Conservation (phyloP, 2,888 invertebrate species). For the Apamea anceps region DNA sequence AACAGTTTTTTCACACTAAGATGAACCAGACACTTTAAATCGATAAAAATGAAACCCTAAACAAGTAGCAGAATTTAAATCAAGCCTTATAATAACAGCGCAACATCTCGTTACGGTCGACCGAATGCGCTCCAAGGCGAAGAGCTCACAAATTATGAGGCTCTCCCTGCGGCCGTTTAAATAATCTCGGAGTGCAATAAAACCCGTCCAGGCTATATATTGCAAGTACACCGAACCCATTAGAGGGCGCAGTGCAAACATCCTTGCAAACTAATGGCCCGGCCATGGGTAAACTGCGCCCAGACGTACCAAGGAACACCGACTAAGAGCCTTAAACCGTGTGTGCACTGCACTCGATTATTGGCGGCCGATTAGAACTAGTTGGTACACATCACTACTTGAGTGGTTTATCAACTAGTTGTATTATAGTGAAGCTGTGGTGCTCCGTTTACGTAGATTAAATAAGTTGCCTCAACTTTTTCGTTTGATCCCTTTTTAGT, state of each 20-base stretch:
- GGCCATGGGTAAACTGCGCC: slow-evolving; percentile 66
- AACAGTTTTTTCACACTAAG: background rate
- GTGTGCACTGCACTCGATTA: slow-evolving; percentile 53
- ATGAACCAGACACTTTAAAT: slow-evolving; percentile 10
- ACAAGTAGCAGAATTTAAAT: slow-evolving; percentile 59
- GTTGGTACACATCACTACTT: slow-evolving; percentile 42
- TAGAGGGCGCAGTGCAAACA: slow-evolving; percentile 77
- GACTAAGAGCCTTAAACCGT: slow-evolving; percentile 40
- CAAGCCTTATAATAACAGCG: slow-evolving; percentile 70
- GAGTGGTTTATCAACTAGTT: slow-evolving; percentile 38
- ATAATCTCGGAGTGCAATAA: slow-evolving; percentile 83
- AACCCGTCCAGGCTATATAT: slow-evolving; percentile 78
- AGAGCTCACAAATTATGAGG: slow-evolving; percentile 78
- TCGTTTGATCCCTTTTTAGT: slow-evolving; percentile 58
- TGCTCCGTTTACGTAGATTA: slow-evolving; percentile 44
- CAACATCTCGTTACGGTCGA: slow-evolving; percentile 71
- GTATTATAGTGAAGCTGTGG: slow-evolving; percentile 26
- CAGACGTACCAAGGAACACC: slow-evolving; percentile 43
- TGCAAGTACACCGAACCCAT: slow-evolving; percentile 77
- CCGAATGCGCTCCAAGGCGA: slow-evolving; percentile 70
- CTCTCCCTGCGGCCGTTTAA: slow-evolving; percentile 78
- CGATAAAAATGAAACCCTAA: background rate
- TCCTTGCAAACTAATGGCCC: slow-evolving; percentile 73
- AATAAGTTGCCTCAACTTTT: slow-evolving; percentile 55
- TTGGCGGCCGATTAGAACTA: slow-evolving; percentile 48